Evolutionary conservation across 2,888 invertebrate genomes (phyloP).

Genomic region (Scelioninae gen. 1): DNA sequence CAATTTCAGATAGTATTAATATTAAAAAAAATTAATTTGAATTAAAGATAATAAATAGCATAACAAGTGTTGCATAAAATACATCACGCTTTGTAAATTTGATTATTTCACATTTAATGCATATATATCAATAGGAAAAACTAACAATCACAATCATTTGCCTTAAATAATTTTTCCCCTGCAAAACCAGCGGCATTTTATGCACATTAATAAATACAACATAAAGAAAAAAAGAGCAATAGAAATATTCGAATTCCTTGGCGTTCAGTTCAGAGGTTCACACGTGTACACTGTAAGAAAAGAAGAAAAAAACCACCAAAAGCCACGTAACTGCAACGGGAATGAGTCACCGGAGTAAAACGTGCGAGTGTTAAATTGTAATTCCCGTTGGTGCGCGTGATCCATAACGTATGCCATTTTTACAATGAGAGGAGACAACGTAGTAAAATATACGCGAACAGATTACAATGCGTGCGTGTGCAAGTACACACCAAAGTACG

Average conservation of each 20-base stretch:
- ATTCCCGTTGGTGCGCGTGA: constrained; percentile 72
- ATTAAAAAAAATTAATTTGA: background rate
- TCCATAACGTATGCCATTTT: constrained; percentile 72
- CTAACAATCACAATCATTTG: background rate
- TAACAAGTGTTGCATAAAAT: no score
- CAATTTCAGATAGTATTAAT: no score
- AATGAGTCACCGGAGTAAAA: constrained; percentile 70
- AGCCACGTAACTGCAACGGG: constrained; percentile 71
- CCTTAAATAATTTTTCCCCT: background rate
- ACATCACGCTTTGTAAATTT: no score
- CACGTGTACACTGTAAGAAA: constrained; percentile 57
- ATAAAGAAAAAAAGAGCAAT: constrained; percentile 18
- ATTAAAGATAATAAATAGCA: background rate
- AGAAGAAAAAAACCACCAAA: constrained; percentile 39
- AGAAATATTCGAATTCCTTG: constrained; percentile 35
- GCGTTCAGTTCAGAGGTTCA: constrained; percentile 53
- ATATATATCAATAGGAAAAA: no score
- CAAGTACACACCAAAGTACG: constrained; percentile 13
- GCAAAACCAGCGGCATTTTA: constrained; percentile 10
- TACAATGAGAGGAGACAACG: constrained; percentile 71
- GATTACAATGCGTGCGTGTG: constrained; percentile 71
- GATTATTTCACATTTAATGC: no score
- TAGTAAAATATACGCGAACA: constrained; percentile 62
- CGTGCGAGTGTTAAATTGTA: constrained; percentile 67
- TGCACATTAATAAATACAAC: constrained; percentile 34